Conservation (phyloP, 2,113 vertebrate species). For the Stegastes partitus region DNA sequence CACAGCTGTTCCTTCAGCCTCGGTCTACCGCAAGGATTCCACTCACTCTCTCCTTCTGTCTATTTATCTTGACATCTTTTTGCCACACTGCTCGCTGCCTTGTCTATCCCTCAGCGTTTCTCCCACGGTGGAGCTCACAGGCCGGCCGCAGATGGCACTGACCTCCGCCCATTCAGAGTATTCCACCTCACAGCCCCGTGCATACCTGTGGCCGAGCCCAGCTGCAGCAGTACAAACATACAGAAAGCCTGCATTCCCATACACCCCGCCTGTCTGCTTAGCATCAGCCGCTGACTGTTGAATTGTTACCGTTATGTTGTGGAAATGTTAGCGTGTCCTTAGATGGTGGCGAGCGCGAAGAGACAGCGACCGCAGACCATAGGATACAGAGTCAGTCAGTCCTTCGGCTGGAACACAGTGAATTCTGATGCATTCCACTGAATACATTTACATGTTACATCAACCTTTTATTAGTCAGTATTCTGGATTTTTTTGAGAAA, state of each 20-base stretch:
- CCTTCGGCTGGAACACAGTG: background rate
- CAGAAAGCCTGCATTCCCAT: conserved; percentile 60
- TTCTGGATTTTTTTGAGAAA: too few relatives aligned
- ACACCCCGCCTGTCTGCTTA: conserved; percentile 57
- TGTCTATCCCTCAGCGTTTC: conserved; percentile 35
- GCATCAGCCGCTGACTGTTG: conserved; percentile 45
- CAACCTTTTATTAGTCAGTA: too few relatives aligned
- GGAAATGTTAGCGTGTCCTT: conserved; percentile 37
- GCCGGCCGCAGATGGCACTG: conserved; percentile 50
- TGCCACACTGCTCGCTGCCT: conserved; percentile 26
- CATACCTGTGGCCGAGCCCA: conserved; percentile 70
- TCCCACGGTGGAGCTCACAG: conserved; percentile 37
- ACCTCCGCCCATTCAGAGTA: conserved; percentile 64
- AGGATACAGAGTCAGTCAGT: background rate
- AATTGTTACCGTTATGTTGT: conserved; percentile 38
- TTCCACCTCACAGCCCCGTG: conserved; percentile 52
- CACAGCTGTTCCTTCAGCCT: conserved; percentile 22
- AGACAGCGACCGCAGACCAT: background rate
- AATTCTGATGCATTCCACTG: too few relatives aligned
- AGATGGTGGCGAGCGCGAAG: conserved; percentile 10
- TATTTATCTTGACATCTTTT: conserved; percentile 66
- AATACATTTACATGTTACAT: too few relatives aligned
- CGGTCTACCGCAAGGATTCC: conserved; percentile 37
- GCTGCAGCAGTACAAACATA: conserved; percentile 69
- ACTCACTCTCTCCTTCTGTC: conserved; percentile 42